Percentiles rank a stretch among this genome's conserved stretches.
Evolutionary conservation across 2,888 invertebrate genomes (phyloP).

Genomic region (Spisula solida): DNA sequence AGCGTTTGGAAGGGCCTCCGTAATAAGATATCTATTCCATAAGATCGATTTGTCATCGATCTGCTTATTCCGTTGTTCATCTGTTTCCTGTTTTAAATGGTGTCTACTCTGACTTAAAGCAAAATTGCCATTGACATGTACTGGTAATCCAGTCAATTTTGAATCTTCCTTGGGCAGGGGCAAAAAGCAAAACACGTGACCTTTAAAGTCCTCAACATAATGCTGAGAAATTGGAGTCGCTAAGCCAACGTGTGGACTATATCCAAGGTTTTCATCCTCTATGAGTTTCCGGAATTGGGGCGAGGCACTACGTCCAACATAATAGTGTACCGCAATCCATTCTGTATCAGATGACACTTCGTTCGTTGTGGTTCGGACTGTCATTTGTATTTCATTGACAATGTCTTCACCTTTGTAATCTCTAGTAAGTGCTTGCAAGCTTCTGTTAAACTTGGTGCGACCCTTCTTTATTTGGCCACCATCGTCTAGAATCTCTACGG

Average conservation of each 20-base stretch:
- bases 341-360: neutral
- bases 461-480: neutral
- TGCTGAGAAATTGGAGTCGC: constrained; percentile 41
- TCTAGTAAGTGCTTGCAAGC: neutral
- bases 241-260: constrained; percentile 60
- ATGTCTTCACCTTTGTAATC: neutral
- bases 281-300: constrained; percentile 40
- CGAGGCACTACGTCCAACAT: constrained; percentile 52
- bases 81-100: constrained; percentile 84
- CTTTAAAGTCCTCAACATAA: constrained; percentile 59
- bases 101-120: constrained; percentile 84
- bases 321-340: constrained; percentile 56
- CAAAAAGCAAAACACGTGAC: constrained; percentile 85
- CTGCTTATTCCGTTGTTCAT: constrained; percentile 65
- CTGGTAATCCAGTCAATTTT: constrained; percentile 83
- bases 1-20: constrained; percentile 80
- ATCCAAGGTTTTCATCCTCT: constrained; percentile 39
- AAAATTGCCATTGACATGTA: constrained; percentile 86
- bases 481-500: constrained; percentile 19
- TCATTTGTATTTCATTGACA: neutral
- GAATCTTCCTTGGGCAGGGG: constrained; percentile 83
- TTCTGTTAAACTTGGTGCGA: neutral
- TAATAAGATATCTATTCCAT: constrained; percentile 83
- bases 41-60: constrained; percentile 77
- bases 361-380: neutral